Percentiles rank a stretch among this genome's conserved stretches.
phyloP scores from a whole-genome alignment of 2,113 vertebrate genomes.

The Eulemur macaco region DNA sequence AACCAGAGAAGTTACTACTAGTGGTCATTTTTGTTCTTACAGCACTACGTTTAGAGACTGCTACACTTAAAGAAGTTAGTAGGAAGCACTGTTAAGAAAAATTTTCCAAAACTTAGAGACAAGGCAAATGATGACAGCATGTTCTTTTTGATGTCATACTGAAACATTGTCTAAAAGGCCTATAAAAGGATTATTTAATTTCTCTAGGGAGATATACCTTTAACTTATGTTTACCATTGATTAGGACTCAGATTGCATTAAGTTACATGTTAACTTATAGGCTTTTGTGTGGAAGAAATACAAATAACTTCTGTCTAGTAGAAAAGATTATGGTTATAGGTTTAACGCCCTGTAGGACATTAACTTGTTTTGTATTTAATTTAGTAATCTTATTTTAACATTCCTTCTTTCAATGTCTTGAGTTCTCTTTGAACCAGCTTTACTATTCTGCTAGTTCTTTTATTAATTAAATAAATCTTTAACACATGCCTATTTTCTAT shows the following conservation, averaged over 20 bases:
- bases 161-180: background rate
- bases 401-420: background rate
- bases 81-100: constrained; percentile 27
- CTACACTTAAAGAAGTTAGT: constrained; percentile 41
- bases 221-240: background rate
- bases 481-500: background rate
- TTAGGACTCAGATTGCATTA: background rate
- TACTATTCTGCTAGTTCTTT: background rate
- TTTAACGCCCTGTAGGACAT: background rate
- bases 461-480: background rate
- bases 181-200: background rate
- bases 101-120: background rate
- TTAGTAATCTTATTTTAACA: background rate
- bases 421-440: background rate
- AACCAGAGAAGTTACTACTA: background rate
- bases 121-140: background rate
- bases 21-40: background rate
- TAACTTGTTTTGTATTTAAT: background rate
- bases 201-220: background rate
- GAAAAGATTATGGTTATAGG: background rate
- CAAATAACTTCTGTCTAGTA: background rate
- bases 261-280: background rate
- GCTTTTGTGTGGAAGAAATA: constrained; percentile 9
- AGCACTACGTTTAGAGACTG: background rate
- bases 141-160: background rate